Evolutionary conservation across 1,140 invertebrate species (phyloP), one percentile per base, ranked within the genome.

Genomic region (Brachionus sp.): DNA sequence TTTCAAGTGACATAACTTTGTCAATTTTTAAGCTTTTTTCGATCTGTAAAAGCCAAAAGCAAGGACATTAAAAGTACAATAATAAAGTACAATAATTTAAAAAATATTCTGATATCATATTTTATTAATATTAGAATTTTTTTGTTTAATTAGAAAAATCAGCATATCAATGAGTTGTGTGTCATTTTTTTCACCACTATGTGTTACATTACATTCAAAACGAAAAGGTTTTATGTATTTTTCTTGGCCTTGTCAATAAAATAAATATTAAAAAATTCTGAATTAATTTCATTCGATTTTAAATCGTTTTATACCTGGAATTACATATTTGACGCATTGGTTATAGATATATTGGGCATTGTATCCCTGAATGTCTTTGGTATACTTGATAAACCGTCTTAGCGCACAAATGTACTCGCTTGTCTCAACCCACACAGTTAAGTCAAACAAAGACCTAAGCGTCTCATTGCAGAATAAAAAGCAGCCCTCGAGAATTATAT

Each of bases 401-500:
- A 80, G 33, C n/a, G 77, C 77, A 25, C 77, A 80, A 0, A 57
- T 35, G 33, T 80, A 80, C 19, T 80, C 77, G n/a, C 77, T 57
- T 25, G 77, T 57, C 29, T 80, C 77, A 16, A 80, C 50, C 46
- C 46, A 80, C 2, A 80, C 9, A 12, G n/a, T 57, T 1, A 80
- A 25, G 57, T 80, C 23, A 4, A 57, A 35, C 29, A 80, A 10
- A 10, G 50, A 57, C 39, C 33, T 80, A 10, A 80, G 33, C n/a
- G 7, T 16, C 16, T 57, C 33, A 29, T 80, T 66, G 4, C 50
- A 37, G 12, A 80, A 57, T 29, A 80, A 29, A 66, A 80, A 80
- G n/a, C 50, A 23, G 10, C 77, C 77, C n/a, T 80, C 77, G 23
- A 80, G 33, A 19, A 80, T 57, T 37, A 80, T 57, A 19, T 57